phyloP scores from a whole-genome alignment of 2,113 vertebrate genomes.

The Indri indri region DNA sequence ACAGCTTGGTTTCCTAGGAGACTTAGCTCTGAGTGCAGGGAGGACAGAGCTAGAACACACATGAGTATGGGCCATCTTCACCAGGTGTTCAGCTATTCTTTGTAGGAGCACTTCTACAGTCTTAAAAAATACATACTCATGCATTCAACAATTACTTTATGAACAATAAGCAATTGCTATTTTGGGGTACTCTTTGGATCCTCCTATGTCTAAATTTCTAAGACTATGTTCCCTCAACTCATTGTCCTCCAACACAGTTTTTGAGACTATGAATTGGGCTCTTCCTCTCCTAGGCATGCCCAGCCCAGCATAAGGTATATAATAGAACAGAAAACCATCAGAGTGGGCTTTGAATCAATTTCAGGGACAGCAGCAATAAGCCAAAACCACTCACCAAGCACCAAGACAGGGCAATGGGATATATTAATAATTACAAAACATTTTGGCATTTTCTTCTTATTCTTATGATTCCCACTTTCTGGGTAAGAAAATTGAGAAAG shows the following conservation, averaged over 20 bases:
- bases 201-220: neutral
- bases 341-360: neutral
- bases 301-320: neutral
- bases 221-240: neutral
- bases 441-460: neutral
- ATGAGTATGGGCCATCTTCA: rapidly evolving
- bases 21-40: rapidly evolving
- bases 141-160: neutral
- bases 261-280: neutral
- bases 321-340: neutral
- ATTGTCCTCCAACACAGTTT: neutral
- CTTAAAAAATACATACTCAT: neutral
- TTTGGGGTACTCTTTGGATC: neutral
- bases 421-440: neutral
- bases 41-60: neutral
- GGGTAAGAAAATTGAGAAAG: neutral
- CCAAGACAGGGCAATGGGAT: neutral
- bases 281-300: neutral
- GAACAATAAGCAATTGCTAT: neutral
- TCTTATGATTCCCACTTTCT: neutral
- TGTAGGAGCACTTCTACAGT: neutral
- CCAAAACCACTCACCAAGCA: neutral
- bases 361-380: neutral
- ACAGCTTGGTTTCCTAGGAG: neutral
- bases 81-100: neutral